phyloP scores from a whole-genome alignment of 1,140 invertebrate species.

The Oedothorax gibbosus region DNA sequence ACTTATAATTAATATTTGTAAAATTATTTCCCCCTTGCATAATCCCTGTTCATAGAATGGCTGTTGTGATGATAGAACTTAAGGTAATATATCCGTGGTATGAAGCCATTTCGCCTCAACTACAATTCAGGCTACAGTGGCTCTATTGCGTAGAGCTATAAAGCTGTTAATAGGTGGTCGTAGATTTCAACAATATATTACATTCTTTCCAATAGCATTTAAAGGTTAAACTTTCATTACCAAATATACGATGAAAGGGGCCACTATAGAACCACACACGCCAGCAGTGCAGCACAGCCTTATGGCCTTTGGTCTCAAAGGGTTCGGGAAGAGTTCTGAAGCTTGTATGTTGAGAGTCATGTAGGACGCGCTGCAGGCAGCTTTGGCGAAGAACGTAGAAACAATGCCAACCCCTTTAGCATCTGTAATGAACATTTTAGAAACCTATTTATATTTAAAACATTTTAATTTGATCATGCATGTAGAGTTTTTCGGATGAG shows the following conservation, averaged over 20 bases:
- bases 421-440: background rate
- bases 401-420: background rate
- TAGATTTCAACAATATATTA: background rate
- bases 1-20: too few relatives aligned
- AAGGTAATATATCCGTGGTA: background rate
- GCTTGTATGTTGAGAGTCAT: constrained; percentile 6
- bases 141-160: background rate
- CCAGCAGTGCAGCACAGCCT: background rate
- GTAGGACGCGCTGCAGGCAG: background rate
- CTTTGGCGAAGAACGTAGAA: background rate
- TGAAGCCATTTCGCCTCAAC: background rate
- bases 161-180: background rate
- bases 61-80: background rate
- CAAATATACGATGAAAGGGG: constrained; percentile 1
- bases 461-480: background rate
- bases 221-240: background rate
- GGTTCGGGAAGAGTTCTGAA: background rate
- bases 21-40: too few relatives aligned
- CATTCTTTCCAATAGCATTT: background rate
- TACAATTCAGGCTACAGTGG: background rate
- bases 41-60: background rate
- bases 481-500: background rate
- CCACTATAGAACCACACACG: background rate
- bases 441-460: background rate
- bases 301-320: background rate